These are phyloP conservation scores for Chaetodon trifasciatus DNA, from an alignment of 2,797 vertebrate genomes.

Conservation along the genomic window DNA sequence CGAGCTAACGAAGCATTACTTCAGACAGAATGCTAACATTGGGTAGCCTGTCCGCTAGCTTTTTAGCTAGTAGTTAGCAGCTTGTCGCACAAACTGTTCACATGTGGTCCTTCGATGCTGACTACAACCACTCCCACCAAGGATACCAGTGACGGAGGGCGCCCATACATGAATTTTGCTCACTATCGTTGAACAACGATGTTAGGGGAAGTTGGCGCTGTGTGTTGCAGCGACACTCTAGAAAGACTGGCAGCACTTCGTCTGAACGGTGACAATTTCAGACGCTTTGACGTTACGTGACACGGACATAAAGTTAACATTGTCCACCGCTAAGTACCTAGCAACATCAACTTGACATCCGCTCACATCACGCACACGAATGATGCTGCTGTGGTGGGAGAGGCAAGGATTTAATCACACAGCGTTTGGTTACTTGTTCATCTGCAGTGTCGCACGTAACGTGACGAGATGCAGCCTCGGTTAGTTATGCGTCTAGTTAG, in stretches of 20 bases:
- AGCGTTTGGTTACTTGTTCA: constrained; percentile 46
- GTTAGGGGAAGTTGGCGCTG: background rate
- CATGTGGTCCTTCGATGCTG: constrained; percentile 59
- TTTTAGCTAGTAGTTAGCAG: constrained; percentile 36
- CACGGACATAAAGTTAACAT: constrained; percentile 38
- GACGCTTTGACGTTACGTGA: background rate
- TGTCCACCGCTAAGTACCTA: constrained; percentile 36
- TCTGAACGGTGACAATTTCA: background rate
- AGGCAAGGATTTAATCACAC: constrained; percentile 60
- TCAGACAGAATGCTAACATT: constrained; percentile 24
- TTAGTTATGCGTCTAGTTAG: constrained; percentile 25
- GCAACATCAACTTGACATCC: constrained; percentile 73
- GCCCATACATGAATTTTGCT: constrained; percentile 18
- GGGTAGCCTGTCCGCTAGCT: constrained; percentile 10
- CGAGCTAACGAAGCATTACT: background rate
- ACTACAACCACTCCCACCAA: constrained; percentile 80
- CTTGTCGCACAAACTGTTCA: constrained; percentile 59
- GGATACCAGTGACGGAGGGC: constrained; percentile 26
- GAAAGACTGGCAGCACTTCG: background rate
- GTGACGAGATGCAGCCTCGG: background rate
- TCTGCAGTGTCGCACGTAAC: constrained; percentile 22
- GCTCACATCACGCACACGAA: constrained; percentile 58
- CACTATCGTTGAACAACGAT: background rate
- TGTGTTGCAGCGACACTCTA: background rate
- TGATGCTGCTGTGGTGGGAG: constrained; percentile 67